Evolutionary conservation across 2,113 vertebrate genomes (phyloP), one percentile per base, ranked within the genome.

Genomic region (Stigmatopora argus): DNA sequence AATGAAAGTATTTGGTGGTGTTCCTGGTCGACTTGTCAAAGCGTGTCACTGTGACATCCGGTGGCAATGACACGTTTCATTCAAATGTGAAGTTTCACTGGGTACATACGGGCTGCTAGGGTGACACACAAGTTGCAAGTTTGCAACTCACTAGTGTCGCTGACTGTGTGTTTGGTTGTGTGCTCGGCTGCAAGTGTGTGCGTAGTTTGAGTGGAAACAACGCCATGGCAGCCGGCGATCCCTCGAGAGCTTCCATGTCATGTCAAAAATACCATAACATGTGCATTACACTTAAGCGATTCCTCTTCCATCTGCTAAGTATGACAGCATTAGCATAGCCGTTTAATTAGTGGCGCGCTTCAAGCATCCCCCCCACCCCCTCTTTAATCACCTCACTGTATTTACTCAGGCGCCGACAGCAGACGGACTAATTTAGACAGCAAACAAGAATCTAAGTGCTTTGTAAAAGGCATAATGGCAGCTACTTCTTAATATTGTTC

Each of bases 251-350:
- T 90, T 90, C 91, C 92, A 91, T 94, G 92, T 93, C 91, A 90
- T 94, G 92, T 95, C 91, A 93, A 94, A 94, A 93, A 94, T 94
- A 94, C 93, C 92, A 93, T 94, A 96, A 95, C 95, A 94, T 93
- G 94, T 93, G 92, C 94, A 93, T 96, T 96, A 95, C 93, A 97
- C 94, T 89, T 96, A 97, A 96, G 95, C 95, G 92, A 95, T 97
- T 97, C 94, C 94, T 97, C 95, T 96, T 95, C 95, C 93, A 96
- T 97, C 97, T 97, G 95, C 96, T 97, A 96, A 96, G 93, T 94
- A 96, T 95, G 94, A 97, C 96, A 94, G 93, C 96, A 99, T 99
- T 98, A 96, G 95, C 96, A 97, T 98, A 97, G 93, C 93, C 93
- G 93, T 95, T 98, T 99, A 98, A 99, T 99, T 98, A 98, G 95